Percentiles rank a stretch among this genome's conserved stretches.
Conservation (phyloP, 2,888 invertebrate species). For the Coleophora flavipennella region DNA sequence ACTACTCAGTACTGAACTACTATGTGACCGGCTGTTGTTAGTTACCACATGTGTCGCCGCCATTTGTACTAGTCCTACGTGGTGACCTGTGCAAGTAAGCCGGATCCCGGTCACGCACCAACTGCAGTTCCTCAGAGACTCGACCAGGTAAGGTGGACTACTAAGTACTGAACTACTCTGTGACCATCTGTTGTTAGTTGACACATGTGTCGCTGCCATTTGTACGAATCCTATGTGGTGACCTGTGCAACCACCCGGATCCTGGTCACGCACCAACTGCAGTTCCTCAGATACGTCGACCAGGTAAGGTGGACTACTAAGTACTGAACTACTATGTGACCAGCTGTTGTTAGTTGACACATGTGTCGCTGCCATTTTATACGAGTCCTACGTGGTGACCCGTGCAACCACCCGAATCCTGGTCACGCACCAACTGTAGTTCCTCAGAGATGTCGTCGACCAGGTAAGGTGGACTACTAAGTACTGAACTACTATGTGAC, state of each 20-base stretch:
- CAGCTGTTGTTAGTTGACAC: constrained; percentile 94
- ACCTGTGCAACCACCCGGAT: constrained; percentile 80
- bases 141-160: constrained; percentile 60
- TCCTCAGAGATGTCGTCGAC: constrained; percentile 74
- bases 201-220: constrained; percentile 89
- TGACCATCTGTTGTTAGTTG: constrained; percentile 94
- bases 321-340: too few species aligned
- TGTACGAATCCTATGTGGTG: constrained; percentile 87
- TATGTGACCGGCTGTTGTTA: constrained; percentile 93
- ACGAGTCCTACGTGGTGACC: constrained; percentile 82
- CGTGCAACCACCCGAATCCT: constrained; percentile 81
- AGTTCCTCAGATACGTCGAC: constrained; percentile 76
- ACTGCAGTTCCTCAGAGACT: constrained; percentile 78
- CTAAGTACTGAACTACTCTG: too few species aligned
- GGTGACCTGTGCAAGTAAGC: constrained; percentile 77
- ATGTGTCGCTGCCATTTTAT: constrained; percentile 90
- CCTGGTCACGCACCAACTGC: constrained; percentile 83
- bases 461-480: too few species aligned
- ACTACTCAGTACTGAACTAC: too few species aligned
- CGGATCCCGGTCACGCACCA: constrained; percentile 85
- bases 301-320: constrained; percentile 36
- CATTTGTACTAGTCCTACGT: constrained; percentile 90
- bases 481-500: too few species aligned
- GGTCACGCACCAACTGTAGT: constrained; percentile 84
- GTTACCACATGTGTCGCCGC: constrained; percentile 92